These are phyloP conservation scores for Pollenia griseotomentosa DNA, from an alignment of 2,888 invertebrate species.

Conservation along the genomic window DNA sequence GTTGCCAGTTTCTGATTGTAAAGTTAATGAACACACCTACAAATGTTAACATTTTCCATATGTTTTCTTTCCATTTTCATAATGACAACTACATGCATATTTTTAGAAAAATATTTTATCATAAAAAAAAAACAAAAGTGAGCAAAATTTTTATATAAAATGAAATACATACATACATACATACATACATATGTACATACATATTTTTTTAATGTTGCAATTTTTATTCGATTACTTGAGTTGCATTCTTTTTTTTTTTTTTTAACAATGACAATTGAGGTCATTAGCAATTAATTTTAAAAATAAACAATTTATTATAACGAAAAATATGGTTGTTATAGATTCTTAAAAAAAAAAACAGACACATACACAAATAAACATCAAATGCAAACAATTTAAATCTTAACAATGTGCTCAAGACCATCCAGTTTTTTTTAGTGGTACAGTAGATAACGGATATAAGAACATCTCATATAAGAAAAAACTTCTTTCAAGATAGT, in stretches of 20 bases:
- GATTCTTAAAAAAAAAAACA: background rate
- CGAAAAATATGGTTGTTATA: conserved; percentile 51
- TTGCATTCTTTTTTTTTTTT: conserved; percentile 16
- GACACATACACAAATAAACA: background rate
- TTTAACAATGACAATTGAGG: conserved; percentile 68
- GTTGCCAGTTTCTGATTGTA: no score
- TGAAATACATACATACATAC: background rate
- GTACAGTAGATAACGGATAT: conserved; percentile 21
- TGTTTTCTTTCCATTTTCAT: conserved; percentile 23
- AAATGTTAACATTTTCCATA: no score
- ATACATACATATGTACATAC: background rate
- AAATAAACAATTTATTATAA: conserved; percentile 60
- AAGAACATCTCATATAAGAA: background rate
- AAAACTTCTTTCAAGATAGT: no score
- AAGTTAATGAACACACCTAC: no score
- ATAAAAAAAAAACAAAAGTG: background rate
- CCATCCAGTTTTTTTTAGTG: conserved; percentile 56
- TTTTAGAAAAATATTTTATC: background rate
- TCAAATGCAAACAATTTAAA: conserved; percentile 29
- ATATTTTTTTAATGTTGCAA: conserved; percentile 7
- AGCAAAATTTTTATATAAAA: conserved; percentile 26
- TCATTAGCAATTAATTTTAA: conserved; percentile 66
- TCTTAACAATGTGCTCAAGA: conserved; percentile 63
- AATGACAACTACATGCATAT: conserved; percentile 15
- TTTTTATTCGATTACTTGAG: conserved; percentile 46